Evolutionary conservation across 2,113 vertebrate species (phyloP).

Genomic region (Anarhynchus alexandrinus): DNA sequence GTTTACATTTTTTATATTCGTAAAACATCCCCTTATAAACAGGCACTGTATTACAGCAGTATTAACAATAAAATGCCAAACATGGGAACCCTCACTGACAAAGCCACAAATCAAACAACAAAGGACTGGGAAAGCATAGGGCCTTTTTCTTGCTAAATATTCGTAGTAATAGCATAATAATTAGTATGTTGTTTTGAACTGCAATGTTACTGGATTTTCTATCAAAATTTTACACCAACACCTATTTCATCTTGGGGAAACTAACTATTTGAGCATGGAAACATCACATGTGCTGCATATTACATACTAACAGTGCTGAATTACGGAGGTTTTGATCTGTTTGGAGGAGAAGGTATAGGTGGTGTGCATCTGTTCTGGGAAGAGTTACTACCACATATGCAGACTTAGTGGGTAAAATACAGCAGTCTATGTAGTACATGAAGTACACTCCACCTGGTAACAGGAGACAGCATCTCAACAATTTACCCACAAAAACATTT

Average conservation of each 20-base stretch:
- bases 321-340: not conserved
- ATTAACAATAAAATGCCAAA: not conserved
- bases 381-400: not conserved
- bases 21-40: not conserved
- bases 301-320: not conserved
- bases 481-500: not conserved
- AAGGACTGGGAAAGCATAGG: not conserved
- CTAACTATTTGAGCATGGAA: not conserved
- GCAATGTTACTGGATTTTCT: not conserved
- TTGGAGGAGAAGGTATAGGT: not conserved
- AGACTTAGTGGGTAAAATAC: not conserved
- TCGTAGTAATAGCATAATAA: not conserved
- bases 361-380: not conserved
- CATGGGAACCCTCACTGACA: not conserved
- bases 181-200: not conserved
- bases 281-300: not conserved
- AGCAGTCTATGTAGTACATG: not conserved
- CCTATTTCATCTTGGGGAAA: not conserved
- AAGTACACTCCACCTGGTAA: not conserved
- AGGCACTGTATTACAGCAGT: not conserved
- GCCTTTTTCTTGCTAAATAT: not conserved
- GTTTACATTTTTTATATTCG: conserved; percentile 14
- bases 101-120: not conserved
- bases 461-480: not conserved
- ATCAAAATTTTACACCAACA: not conserved